Conservation (phyloP, 2,113 vertebrate genomes). For the Catharus minimus region DNA sequence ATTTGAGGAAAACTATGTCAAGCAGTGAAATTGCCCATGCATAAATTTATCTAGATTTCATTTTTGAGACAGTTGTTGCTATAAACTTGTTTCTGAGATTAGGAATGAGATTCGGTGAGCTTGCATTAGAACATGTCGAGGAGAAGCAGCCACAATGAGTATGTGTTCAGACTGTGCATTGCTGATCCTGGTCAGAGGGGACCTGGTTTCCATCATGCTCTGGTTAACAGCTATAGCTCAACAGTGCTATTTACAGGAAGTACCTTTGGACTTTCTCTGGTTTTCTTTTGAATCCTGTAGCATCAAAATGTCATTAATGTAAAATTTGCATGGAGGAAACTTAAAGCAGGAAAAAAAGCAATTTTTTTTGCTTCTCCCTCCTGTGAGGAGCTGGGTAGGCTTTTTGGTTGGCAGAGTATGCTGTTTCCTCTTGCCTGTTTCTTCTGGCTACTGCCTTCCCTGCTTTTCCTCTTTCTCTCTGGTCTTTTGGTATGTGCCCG, state of each 20-base stretch:
- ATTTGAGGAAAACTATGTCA: background rate
- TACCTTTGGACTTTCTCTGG: background rate
- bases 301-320: background rate
- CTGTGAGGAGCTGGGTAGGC: background rate
- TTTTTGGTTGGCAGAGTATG: rapidly evolving
- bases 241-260: background rate
- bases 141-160: background rate
- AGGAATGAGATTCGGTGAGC: background rate
- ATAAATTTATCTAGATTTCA: background rate
- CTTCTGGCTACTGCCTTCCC: background rate
- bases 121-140: background rate
- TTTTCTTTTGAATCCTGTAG: background rate
- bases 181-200: background rate
- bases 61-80: background rate
- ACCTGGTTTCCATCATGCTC: background rate
- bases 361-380: background rate
- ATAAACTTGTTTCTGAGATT: background rate
- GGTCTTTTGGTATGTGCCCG: background rate
- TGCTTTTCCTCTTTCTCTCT: background rate
- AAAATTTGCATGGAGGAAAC: background rate
- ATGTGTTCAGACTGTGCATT: background rate
- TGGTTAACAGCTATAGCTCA: background rate
- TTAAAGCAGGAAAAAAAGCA: background rate
- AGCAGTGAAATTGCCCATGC: background rate
- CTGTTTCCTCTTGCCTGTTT: background rate